Evolutionary conservation across 2,113 vertebrate genomes (phyloP), one percentile per base, ranked within the genome.

Genomic region (Pitta sordida): DNA sequence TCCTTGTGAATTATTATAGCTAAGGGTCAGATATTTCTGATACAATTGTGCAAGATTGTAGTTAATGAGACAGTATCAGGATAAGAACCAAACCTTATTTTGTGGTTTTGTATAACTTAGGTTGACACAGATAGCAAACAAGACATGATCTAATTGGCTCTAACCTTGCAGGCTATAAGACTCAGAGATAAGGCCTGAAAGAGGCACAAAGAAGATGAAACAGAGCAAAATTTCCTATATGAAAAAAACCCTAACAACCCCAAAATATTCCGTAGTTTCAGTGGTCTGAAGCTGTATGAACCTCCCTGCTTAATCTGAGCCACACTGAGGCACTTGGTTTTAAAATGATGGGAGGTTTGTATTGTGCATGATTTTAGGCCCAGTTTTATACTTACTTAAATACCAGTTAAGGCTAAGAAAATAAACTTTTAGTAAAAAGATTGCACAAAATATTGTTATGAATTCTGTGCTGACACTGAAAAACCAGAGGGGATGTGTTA

Each of bases 1-100:
- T 49, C 34, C 59, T 76, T 7, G 90, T 94, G 93, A 95, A 88
- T 91, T 96, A 94, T 95, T 95, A 77, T 93, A 95, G 96, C 96
- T 95, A 17, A 94, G 92, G 86, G 90, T 96, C 88, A 95, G 96
- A 80, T 93, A 95, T 86, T 91, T 62, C 93, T 83, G 96, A 95
- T 93, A 94, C 75, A 83, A 51, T 94, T 96, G 90, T 88, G 92
- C 93, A 90, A 90, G 9, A 34, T 10, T 88, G 75, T 88, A 88
- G 63, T 93, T 95, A 90, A 83, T 60, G 83, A 95, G 90, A 79
- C 85, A 9, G 36, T 82, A 46, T 92, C 69, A 71, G 71, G 90
- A 83, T 86, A 94, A 94, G 90, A 95, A 91, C 79, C 59, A 95
- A 95, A 91, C 71, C 62, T 91, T 58, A 39, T 86, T 93, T 86